Evolutionary conservation across 2,113 vertebrate species (phyloP).

Genomic region (Dromiciops gliroides): DNA sequence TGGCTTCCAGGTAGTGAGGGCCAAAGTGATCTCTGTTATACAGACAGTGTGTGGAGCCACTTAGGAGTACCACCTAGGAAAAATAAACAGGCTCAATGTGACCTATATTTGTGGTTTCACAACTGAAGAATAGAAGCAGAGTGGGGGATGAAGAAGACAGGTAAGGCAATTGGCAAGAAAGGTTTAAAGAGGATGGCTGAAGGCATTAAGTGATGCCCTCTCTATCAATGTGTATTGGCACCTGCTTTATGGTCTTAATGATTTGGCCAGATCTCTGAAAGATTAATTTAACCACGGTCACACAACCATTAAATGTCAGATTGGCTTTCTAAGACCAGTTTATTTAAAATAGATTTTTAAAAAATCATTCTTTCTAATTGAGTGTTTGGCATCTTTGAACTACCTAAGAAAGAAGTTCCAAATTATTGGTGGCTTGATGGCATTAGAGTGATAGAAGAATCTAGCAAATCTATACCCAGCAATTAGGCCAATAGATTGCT

Average conservation of each 20-base stretch:
- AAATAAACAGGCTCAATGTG: background rate
- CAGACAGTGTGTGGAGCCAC: background rate
- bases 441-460: background rate
- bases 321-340: background rate
- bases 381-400: background rate
- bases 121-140: background rate
- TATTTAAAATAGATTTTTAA: background rate
- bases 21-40: background rate
- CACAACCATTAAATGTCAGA: background rate
- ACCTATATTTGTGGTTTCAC: background rate
- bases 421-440: background rate
- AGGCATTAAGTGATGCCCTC: background rate
- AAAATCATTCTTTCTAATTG: background rate
- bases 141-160: background rate
- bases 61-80: background rate
- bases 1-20: background rate
- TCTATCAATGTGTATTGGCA: background rate
- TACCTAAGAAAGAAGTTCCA: background rate
- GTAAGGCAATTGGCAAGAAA: background rate
- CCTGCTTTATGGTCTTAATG: background rate
- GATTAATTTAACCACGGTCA: background rate
- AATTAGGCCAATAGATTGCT: constrained; percentile 21
- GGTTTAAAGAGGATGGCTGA: background rate
- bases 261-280: background rate
- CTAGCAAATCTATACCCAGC: background rate